Conservation (phyloP, 2,797 vertebrate genomes). For the Manis pentadactyla region DNA sequence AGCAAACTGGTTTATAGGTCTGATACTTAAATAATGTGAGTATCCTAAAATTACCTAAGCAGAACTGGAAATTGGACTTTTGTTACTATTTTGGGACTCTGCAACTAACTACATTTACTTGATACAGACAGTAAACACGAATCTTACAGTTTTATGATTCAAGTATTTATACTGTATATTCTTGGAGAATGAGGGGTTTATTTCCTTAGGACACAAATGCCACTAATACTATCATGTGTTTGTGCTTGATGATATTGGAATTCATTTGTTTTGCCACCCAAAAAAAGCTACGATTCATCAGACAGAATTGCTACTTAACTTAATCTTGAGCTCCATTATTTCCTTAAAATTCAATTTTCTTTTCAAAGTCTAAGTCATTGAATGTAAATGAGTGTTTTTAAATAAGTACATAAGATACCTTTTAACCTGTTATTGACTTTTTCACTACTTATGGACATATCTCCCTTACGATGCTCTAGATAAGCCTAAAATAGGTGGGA, state of each 20-base stretch:
- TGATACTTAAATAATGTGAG: slow-evolving; percentile 42
- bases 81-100: slow-evolving; percentile 51
- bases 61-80: slow-evolving; percentile 28
- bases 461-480: not conserved
- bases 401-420: not conserved
- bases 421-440: not conserved
- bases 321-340: not conserved
- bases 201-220: not conserved
- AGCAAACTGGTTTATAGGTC: slow-evolving; percentile 29
- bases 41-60: slow-evolving; percentile 28
- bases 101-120: slow-evolving; percentile 9
- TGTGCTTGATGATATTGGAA: not conserved
- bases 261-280: not conserved
- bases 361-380: not conserved
- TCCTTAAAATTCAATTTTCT: slow-evolving; percentile 23
- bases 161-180: not conserved
- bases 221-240: not conserved
- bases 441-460: not conserved
- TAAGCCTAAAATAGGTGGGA: not conserved
- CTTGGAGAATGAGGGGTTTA: not conserved
- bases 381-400: not conserved
- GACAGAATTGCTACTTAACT: not conserved
- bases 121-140: slow-evolving; percentile 24
- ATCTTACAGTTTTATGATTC: slow-evolving; percentile 6
- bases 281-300: not conserved